Conservation (phyloP, 2,113 vertebrate genomes). For the Gymnorhina tibicen region DNA sequence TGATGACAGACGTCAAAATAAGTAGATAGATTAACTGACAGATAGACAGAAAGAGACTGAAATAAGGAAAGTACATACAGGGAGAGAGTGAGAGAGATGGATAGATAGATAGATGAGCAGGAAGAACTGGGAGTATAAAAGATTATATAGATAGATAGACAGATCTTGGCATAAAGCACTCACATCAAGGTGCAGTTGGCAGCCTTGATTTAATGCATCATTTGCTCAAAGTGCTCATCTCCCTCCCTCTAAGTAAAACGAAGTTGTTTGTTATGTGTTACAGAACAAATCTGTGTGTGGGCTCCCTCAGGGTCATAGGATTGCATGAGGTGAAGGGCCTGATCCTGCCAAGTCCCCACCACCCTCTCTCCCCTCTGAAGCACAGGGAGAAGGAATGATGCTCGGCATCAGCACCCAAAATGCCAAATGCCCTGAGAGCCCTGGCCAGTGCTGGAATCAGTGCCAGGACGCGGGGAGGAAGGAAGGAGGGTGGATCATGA, state of each 20-base stretch:
- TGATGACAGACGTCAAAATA: constrained; percentile 48
- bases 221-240: constrained; percentile 39
- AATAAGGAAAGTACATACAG: not conserved
- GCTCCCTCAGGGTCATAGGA: constrained; percentile 28
- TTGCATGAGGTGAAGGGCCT: constrained; percentile 27
- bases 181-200: constrained; percentile 31
- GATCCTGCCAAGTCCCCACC: not conserved
- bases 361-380: not conserved
- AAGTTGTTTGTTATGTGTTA: constrained; percentile 41
- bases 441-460: not conserved
- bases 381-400: accelerated
- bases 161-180: constrained; percentile 33
- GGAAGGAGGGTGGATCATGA: not conserved
- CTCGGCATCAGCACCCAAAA: not conserved
- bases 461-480: accelerated
- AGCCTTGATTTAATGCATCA: constrained; percentile 19
- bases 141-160: constrained; percentile 45
- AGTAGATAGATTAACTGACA: constrained; percentile 22
- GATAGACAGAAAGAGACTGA: constrained; percentile 23
- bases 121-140: constrained; percentile 39
- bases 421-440: accelerated
- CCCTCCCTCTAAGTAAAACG: constrained; percentile 19
- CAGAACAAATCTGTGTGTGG: constrained; percentile 49
- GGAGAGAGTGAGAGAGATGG: not conserved
- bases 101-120: constrained; percentile 49